These are phyloP conservation scores for Enteromius fasciolatus DNA, from an alignment of 2,797 vertebrate species.

Conservation along the genomic window DNA sequence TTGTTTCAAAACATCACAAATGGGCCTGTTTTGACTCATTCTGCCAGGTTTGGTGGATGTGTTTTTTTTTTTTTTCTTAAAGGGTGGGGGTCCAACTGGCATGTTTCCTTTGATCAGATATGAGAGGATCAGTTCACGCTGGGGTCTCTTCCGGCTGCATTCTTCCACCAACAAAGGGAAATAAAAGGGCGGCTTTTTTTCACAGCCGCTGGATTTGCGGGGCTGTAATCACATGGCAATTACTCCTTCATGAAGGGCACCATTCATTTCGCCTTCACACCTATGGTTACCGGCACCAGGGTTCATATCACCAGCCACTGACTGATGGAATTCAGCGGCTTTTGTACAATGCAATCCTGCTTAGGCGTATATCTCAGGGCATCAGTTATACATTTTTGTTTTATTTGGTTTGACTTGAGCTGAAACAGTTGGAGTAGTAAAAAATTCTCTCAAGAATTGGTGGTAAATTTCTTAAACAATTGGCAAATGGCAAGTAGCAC, in stretches of 20 bases:
- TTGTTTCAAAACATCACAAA: constrained; percentile 45
- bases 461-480: not conserved
- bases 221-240: constrained; percentile 72
- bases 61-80: constrained; percentile 21
- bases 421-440: not conserved
- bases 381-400: not conserved
- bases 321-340: constrained; percentile 58
- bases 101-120: constrained; percentile 66
- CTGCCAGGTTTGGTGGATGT: constrained; percentile 44
- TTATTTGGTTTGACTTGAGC: not conserved
- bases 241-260: constrained; percentile 68
- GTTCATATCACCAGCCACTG: constrained; percentile 54
- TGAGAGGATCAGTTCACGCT: constrained; percentile 62
- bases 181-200: constrained; percentile 73
- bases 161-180: constrained; percentile 58
- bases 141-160: constrained; percentile 56
- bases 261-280: constrained; percentile 63
- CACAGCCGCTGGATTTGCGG: constrained; percentile 65
- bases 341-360: constrained; percentile 26
- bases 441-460: not conserved
- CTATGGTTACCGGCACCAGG: constrained; percentile 59
- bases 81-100: constrained; percentile 55
- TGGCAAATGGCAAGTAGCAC: not conserved
- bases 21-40: constrained; percentile 28
- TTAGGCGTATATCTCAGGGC: not conserved